Evolutionary conservation across 1,140 invertebrate genomes (phyloP), one percentile per base, ranked within the genome.

Genomic region (Drosophila rufa): DNA sequence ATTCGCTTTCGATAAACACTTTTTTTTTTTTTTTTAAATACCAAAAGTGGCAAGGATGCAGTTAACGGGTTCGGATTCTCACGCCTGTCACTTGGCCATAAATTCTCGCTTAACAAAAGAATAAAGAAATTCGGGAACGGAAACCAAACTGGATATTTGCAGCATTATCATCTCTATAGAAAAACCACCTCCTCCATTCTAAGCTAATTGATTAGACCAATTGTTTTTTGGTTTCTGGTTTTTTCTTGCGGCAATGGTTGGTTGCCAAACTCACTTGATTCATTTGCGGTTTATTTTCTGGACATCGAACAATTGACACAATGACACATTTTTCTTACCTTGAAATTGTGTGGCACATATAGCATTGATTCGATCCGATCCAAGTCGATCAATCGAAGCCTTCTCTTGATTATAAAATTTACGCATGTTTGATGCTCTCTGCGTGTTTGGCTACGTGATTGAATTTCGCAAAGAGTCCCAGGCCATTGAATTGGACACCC

Each of bases 351-450:
- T 48, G n/a, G 36, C 14, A 56, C 36, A 50, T 68, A 69, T 75
- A 69, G 46, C 57, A 59, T 55, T 64, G 53, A 65, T 68, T 60
- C 55, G 27, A 74, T 48, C 40, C 56, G 57, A 80, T 76, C 79
- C 36, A 36, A 36, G 30, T 6, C 59, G 42, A 87, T 77, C 75
- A 58, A 83, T 70, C 60, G 59, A 60, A 66, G 53, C 55, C 66
- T 75, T 75, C 74, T 79, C 82, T 84, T 89, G 65, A 89, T 75
- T 89, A 90, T 84, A 90, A 84, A 89, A 89, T 90, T 79, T 90
- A 89, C 85, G 84, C 85, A 89, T 89, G 84, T 90, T 89, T 84
- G 79, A 77, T 75, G 82, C 46, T 33, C 45, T 58, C 36, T 47
- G 69, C 69, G 33, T 60, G 68, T 61, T 65, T n/a, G 51, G 55